Percentiles rank a stretch among this genome's conserved stretches.
Evolutionary conservation across 2,113 vertebrate genomes (phyloP).

Genomic region (Cyrtonyx montezumae): DNA sequence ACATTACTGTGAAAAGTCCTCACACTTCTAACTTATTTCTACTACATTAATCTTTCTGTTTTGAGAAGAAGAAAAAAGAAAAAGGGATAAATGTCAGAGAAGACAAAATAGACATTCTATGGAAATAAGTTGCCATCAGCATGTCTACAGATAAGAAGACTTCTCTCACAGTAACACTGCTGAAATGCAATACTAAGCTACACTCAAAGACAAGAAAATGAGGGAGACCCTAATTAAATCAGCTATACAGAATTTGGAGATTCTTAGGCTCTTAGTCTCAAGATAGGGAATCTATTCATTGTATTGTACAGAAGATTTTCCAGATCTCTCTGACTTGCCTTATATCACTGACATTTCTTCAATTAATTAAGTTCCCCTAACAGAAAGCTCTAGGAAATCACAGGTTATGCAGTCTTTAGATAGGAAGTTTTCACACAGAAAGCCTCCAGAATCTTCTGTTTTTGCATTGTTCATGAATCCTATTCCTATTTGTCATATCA

Average conservation of each 20-base stretch:
- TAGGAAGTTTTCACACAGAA: neutral
- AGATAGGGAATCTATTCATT: neutral
- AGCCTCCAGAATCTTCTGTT: neutral
- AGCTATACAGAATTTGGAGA: neutral
- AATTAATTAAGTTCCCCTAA: neutral
- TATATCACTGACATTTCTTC: neutral
- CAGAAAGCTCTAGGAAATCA: neutral
- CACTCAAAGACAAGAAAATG: neutral
- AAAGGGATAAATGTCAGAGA: neutral
- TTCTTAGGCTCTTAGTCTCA: neutral
- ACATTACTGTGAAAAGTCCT: neutral
- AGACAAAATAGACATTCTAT: neutral
- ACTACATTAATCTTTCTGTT: neutral
- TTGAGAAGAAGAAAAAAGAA: neutral
- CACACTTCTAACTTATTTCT: neutral
- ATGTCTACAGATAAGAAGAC: neutral
- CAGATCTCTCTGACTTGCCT: neutral
- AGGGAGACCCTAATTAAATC: neutral
- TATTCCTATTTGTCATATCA: neutral
- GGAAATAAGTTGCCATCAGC: neutral
- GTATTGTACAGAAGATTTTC: neutral
- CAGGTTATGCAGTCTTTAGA: neutral
- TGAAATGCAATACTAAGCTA: neutral
- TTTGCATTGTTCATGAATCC: neutral
- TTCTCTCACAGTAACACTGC: neutral